Evolutionary conservation across 2,797 vertebrate genomes (phyloP).

Genomic region (Alauda arvensis): DNA sequence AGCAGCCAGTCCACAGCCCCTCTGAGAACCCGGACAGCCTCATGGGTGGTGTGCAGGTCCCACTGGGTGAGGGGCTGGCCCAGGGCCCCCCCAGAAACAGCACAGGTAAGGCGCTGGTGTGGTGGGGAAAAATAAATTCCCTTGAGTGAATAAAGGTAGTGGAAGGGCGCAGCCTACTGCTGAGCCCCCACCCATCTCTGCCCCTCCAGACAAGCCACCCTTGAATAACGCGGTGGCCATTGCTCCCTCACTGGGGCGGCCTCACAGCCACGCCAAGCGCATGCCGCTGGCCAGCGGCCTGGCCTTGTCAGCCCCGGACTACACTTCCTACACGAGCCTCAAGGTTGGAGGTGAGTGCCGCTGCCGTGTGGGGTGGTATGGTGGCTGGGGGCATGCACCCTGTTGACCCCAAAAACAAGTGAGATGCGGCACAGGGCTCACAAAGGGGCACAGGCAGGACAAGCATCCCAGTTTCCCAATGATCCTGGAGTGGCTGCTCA

Average conservation of each 20-base stretch:
- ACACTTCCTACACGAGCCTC: constrained; percentile 83
- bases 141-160: neutral
- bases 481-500: neutral
- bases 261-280: constrained; percentile 79
- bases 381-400: accelerated
- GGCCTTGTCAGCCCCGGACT: constrained; percentile 72
- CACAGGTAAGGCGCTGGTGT: constrained; percentile 74
- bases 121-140: neutral
- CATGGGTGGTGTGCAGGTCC: constrained; percentile 79
- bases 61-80: constrained; percentile 81
- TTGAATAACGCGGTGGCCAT: constrained; percentile 79
- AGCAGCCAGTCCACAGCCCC: constrained; percentile 83
- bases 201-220: constrained; percentile 80
- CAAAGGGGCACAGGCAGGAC: neutral
- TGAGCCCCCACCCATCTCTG: neutral
- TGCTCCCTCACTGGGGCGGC: constrained; percentile 73
- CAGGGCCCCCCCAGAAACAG: constrained; percentile 75
- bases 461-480: neutral
- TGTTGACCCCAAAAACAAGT: accelerated
- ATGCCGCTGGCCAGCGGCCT: constrained; percentile 59
- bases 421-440: accelerated
- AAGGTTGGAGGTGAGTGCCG: constrained; percentile 83
- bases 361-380: accelerated
- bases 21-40: constrained; percentile 73
- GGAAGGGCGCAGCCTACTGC: accelerated